Base-by-base conservation (phyloP, 30 jellyfish, hydroid and myxozoan genomes). In the Cassiopea xamachana region DNA sequence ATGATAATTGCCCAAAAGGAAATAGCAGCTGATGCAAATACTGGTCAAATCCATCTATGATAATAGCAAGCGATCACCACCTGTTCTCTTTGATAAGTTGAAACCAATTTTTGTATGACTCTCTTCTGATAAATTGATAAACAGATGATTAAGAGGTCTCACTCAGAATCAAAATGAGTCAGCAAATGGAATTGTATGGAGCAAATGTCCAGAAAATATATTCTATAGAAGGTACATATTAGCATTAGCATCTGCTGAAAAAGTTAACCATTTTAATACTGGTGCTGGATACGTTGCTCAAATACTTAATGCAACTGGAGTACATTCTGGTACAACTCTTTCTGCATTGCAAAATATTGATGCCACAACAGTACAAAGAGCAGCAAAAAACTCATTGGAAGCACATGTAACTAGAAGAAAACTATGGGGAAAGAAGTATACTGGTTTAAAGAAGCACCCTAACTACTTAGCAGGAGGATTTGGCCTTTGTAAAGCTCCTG, bases 101-200 rank as follows among this genome's bases (percentile, higher is more conserved):
- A 74, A 73, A 61, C 93, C 93, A 48, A 85, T 85, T 73, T 73
- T 71, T 64, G 69, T 19, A 12, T 44, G 87, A 0, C 86, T 85
- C 19, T 73, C 93, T 17, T 75, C 80, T 0, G 93, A 85, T 60
- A 81, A 59, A 27, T 73, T 85, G 60, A 81, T 83, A 81, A 72
- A 46, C 75, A 8, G 74, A 46, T 83, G 84, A 39, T 60, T 85
- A 81, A 51, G 60, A 51, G 87, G 93, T 55, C 60, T 73, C 59
- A 85, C 93, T 46, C 93, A 85, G 49, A 85, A 85, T 58, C 93
- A 85, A 73, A 85, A 73, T 59, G 93, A 85, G 67, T 46, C 93
- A 12, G 48, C 77, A 43, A 72, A 85, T 64, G 80, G 93, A 43
- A 75, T 85, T 59, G 71, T 73, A 16, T 85, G 93, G 93, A 60